Base-by-base conservation (phyloP, 2,888 invertebrate genomes). In the Scaeva pyrastri region DNA sequence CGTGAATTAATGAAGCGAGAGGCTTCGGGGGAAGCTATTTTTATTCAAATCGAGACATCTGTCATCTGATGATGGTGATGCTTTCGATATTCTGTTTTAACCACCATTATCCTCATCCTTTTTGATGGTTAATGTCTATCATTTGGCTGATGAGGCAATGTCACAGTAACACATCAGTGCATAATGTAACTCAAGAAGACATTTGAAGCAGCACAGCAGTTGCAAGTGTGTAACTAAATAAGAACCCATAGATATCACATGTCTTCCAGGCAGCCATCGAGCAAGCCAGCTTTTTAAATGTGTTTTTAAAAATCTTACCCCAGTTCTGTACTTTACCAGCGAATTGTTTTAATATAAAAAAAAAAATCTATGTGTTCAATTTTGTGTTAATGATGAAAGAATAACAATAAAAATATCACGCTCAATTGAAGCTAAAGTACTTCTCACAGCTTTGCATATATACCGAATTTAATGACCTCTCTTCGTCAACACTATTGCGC, bases 61-160 rank as follows among this genome's bases (percentile, higher is more conserved):
- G 85, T 81, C 85, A 81, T 62, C 36, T 39, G 19, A 62, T 19
- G 39, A 23, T 56, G 56, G 52, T 66, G 80, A 72, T 85, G 81
- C 72, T 62, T 31, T 56, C 21, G 7, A 48, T 48, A 48, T 62
- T 43, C 10, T 26, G 14, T 41, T 31, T 64, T 11, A 60, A 73
- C 81, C 73, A 76, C 76, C 81, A 81, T 81, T 72, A 68, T 55
- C 11, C 39, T 36, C 26, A 19, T 39, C 10, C 8, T 19, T 10
- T 19, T 21, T 21, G 58, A 26, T 26, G 23, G 23, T 26, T 50
- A 66, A 26, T 68, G 60, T 80, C 72, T 62, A 74, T 81, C 85
- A 85, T 73, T 72, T 85, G 85, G 76, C 56, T 80, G 81, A 85
- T 73, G 80, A 85, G 60, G 62, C 68, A 11, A 85, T 80, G 85